Evolutionary conservation across 1,140 invertebrate genomes (phyloP).

Genomic region (Holotrichia oblita): DNA sequence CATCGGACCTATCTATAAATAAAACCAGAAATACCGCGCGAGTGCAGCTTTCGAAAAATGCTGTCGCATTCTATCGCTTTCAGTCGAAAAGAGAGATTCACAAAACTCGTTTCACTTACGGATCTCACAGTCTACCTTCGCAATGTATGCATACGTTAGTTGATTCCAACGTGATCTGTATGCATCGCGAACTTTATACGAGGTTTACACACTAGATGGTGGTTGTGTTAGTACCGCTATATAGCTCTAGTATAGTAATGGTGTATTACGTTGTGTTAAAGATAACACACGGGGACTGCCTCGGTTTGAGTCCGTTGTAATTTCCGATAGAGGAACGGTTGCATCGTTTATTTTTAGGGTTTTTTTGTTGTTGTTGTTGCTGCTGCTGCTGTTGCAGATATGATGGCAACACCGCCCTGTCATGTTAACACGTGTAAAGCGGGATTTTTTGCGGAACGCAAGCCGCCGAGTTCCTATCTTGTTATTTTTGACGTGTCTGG

Average conservation of each 20-base stretch:
- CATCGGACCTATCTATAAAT: slow-evolving; percentile 6
- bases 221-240: background rate
- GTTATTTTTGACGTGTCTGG: background rate
- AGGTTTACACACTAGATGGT: background rate
- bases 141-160: slow-evolving; percentile 4
- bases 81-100: background rate
- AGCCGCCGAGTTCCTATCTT: slow-evolving; percentile 1
- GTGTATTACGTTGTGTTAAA: slow-evolving; percentile 1
- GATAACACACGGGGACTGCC: background rate
- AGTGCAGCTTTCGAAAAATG: background rate
- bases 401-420: background rate
- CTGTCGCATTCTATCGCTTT: background rate
- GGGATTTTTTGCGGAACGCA: slow-evolving; percentile 4
- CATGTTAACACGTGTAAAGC: slow-evolving; percentile 2
- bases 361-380: background rate
- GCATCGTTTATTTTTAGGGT: background rate
- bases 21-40: background rate
- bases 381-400: background rate
- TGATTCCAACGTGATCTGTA: background rate
- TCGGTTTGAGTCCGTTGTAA: slow-evolving; percentile 19
- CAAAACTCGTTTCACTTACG: slow-evolving; percentile 15
- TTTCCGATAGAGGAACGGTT: slow-evolving; percentile 3
- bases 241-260: background rate
- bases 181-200: background rate
- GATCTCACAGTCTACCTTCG: background rate